Percentiles rank a stretch among this genome's conserved stretches.
Conservation (phyloP, 2,113 vertebrate species). For the Mormyrus lacerda region DNA sequence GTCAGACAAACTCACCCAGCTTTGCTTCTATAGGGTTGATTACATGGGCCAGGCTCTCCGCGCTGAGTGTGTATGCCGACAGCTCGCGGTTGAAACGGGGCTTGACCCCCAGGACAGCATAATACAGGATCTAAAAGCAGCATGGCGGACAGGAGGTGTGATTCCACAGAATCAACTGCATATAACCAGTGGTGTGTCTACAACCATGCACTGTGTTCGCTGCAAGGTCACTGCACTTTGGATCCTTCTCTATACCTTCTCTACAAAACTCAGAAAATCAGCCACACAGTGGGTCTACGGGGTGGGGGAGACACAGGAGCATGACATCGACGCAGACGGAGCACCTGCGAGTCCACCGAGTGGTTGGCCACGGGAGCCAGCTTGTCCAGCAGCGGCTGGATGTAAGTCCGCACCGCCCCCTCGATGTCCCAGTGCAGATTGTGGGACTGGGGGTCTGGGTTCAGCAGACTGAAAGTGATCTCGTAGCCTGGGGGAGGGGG, state of each 20-base stretch:
- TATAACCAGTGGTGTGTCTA: not conserved
- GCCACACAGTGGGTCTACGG: not conserved
- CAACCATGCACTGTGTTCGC: not conserved
- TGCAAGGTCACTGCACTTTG: not conserved
- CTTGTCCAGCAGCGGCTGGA: slow-evolving; percentile 78
- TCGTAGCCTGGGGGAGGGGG: slow-evolving; percentile 71
- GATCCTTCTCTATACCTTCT: not conserved
- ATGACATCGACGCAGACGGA: not conserved
- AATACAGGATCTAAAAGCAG: slow-evolving; percentile 75
- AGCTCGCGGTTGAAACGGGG: slow-evolving; percentile 75
- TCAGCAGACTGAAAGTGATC: slow-evolving; percentile 91
- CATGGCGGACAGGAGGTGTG: not conserved
- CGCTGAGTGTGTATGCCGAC: slow-evolving; percentile 70
- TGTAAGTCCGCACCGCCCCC: slow-evolving; percentile 66
- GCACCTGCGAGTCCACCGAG: slow-evolving; percentile 91
- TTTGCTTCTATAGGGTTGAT: slow-evolving; percentile 94
- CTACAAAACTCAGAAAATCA: not conserved
- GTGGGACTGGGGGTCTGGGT: slow-evolving; percentile 88
- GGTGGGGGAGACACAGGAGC: not conserved
- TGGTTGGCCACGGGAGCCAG: slow-evolving; percentile 79
- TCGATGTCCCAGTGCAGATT: slow-evolving; percentile 82
- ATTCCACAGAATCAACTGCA: not conserved
- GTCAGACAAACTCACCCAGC: slow-evolving; percentile 65
- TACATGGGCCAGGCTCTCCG: slow-evolving; percentile 85
- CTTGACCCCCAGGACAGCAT: slow-evolving; percentile 80